Evolutionary conservation across 2,888 invertebrate genomes (phyloP), one percentile per base, ranked within the genome.

Genomic region (Loripinus fragilis): DNA sequence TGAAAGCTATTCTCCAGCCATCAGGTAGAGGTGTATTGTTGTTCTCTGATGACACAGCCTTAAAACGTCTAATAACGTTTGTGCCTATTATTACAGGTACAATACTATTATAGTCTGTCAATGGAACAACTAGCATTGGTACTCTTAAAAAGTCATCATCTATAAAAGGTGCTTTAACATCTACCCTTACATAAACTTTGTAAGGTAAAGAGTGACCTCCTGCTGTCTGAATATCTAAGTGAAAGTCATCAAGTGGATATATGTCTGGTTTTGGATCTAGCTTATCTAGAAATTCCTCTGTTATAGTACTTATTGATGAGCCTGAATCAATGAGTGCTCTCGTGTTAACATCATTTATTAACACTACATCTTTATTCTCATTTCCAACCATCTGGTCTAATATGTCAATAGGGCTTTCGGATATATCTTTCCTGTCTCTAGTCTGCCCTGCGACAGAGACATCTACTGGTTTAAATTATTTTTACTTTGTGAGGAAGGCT

Each of bases 1-100:
- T 15, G 42, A 68, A 68, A 25, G 68, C 68, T 0, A 45, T 28
- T 68, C 68, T 68, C 74, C 74, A 74, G 28, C 55, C 28, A 7
- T n/a, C 17, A 17, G 71, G 60, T 41, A 45, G 35, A 17, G 71
- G 60, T 41, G 33, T 35, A 20, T 74, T 42, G 2, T 3, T 25
- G 12, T 66, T 28, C 15, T 12, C 41, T 10, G n/a, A 20, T 2
- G 52, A 5, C 28, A 17, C 15, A 10, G 52, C 2, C 5, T n/a
- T 7, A 60, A 35, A 8, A n/a, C 42, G 30, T 1, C 60, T 48
- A 5, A 74, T 55, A 1, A 74, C 30, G 28, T 74, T 74, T 33
- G 74, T 74, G 23, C 74, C 67, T 20, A 65, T 10, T 17, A 72
- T 30, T 33, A 65, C 25, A 15, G 45, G 66, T 10, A 65, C 33